Evolutionary conservation across 2,113 vertebrate species (phyloP).

Genomic region (Ochotona princeps): DNA sequence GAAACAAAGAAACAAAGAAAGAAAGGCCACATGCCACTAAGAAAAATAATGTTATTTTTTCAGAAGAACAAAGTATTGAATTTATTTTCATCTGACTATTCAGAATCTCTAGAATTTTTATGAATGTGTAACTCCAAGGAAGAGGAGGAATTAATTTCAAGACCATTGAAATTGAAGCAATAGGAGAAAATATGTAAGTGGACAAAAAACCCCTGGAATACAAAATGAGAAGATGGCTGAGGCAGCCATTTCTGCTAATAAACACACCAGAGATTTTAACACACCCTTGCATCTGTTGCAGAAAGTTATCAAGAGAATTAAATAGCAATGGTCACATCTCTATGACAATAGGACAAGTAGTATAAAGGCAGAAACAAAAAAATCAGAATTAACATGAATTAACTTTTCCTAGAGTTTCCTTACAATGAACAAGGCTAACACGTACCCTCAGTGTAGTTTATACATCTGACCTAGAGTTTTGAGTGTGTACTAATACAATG

Average conservation of each 20-base stretch:
- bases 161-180: not conserved
- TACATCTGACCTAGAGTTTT: not conserved
- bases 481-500: not conserved
- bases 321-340: not conserved
- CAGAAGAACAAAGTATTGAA: not conserved
- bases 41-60: not conserved
- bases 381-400: not conserved
- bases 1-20: too few relatives aligned
- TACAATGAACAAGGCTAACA: not conserved
- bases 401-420: not conserved
- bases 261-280: not conserved
- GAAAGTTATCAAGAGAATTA: not conserved
- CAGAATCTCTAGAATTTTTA: not conserved
- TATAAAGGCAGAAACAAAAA: not conserved
- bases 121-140: not conserved
- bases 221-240: not conserved
- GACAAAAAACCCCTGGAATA: not conserved
- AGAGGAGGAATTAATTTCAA: not conserved
- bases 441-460: not conserved
- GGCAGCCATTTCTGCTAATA: not conserved
- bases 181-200: not conserved
- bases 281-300: not conserved
- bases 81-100: not conserved
- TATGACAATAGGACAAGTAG: not conserved
- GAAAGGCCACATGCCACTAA: not conserved